These are phyloP conservation scores for Hyles lineata DNA, from an alignment of 2,888 invertebrate species.

Conservation along the genomic window DNA sequence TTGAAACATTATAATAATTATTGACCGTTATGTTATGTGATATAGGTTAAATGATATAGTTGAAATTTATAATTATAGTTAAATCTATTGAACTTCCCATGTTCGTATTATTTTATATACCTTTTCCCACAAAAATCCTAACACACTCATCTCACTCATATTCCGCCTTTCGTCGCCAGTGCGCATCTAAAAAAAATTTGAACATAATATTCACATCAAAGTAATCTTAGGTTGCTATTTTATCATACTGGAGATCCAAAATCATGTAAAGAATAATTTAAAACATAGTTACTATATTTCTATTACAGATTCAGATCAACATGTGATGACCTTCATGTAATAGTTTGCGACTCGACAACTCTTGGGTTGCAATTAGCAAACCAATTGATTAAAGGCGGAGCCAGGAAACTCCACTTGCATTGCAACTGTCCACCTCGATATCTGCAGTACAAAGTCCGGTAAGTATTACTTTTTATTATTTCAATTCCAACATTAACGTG, in stretches of 20 bases:
- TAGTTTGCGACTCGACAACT: conserved; percentile 51
- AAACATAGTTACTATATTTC: not conserved
- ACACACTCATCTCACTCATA: too few species aligned
- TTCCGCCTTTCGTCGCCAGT: too few species aligned
- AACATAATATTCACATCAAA: too few species aligned
- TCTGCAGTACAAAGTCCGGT: conserved; percentile 43
- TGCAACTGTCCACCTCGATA: conserved; percentile 36
- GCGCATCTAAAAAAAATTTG: conserved; percentile 49
- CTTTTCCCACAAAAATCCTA: too few species aligned
- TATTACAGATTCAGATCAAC: conserved; percentile 43
- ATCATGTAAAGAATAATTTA: not conserved
- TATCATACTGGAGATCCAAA: not conserved
- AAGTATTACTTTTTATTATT: conserved; percentile 46
- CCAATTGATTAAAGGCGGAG: conserved; percentile 56
- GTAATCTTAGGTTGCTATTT: too few species aligned
- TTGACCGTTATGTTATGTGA: too few species aligned
- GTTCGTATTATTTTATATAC: too few species aligned
- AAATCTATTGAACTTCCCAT: too few species aligned
- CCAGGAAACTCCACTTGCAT: conserved; percentile 46
- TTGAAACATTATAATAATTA: too few species aligned
- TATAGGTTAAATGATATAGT: too few species aligned
- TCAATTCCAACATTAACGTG: conserved; percentile 36
- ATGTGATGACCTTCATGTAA: conserved; percentile 38
- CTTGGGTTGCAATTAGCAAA: conserved; percentile 53
- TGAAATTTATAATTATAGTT: too few species aligned